phyloP scores from a whole-genome alignment of 2,888 invertebrate genomes.

The Dorcus parallelipipedus region DNA sequence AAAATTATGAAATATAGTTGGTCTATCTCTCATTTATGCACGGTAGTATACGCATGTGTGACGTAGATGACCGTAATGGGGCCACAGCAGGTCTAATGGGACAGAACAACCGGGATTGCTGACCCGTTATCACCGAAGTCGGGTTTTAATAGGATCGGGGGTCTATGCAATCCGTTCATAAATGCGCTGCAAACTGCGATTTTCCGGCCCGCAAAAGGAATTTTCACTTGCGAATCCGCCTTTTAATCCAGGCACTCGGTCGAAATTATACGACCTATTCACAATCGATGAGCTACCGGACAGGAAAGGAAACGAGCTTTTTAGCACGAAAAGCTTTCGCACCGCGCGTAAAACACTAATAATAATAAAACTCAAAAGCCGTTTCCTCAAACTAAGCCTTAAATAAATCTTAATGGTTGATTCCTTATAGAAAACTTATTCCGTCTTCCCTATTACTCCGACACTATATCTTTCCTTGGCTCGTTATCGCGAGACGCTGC shows the following conservation, averaged over 20 bases:
- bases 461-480: neutral
- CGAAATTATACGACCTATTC: slow-evolving; percentile 26
- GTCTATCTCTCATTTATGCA: too few relatives aligned
- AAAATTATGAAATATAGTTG: too few relatives aligned
- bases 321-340: neutral
- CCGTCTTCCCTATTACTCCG: neutral
- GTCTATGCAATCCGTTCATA: slow-evolving; percentile 36
- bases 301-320: neutral
- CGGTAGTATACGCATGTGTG: neutral
- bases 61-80: slow-evolving; percentile 32
- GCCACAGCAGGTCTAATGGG: slow-evolving; percentile 38
- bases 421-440: slow-evolving; percentile 1
- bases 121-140: slow-evolving; percentile 42
- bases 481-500: slow-evolving; percentile 13
- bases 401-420: slow-evolving; percentile 1
- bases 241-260: slow-evolving; percentile 31
- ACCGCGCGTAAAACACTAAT: slow-evolving; percentile 1
- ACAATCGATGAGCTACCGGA: neutral
- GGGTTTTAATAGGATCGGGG: slow-evolving; percentile 40
- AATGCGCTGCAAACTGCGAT: slow-evolving; percentile 38
- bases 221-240: slow-evolving; percentile 39
- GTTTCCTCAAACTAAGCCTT: slow-evolving; percentile 1
- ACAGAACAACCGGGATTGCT: slow-evolving; percentile 43
- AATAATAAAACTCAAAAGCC: neutral
- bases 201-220: slow-evolving; percentile 38